A percentile compares a stretch with the other conserved stretches of the same genome.
These are phyloP conservation scores for Ophiodon elongatus DNA, from an alignment of 2,113 vertebrate species.

Conservation along the genomic window DNA sequence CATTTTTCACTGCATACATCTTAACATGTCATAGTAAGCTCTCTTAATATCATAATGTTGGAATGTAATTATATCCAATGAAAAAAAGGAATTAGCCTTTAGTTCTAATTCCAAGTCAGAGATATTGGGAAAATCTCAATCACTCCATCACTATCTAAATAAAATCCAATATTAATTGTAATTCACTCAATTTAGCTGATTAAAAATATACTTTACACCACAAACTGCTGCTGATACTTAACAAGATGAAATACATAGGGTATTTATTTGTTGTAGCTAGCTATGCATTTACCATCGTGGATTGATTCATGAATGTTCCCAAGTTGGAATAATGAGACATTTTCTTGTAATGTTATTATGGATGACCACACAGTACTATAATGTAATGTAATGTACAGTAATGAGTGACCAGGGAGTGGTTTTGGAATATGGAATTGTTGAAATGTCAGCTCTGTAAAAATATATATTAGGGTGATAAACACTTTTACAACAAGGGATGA, in stretches of 20 bases:
- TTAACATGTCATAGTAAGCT: background rate
- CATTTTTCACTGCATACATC: background rate
- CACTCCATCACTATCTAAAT: background rate
- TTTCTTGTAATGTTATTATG: background rate
- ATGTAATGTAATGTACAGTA: background rate
- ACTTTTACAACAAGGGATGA: background rate
- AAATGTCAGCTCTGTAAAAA: background rate
- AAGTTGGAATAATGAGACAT: background rate
- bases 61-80: background rate
- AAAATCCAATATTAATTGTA: background rate
- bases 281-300: background rate
- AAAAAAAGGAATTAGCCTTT: background rate
- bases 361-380: background rate
- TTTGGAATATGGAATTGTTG: background rate
- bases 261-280: background rate
- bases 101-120: background rate
- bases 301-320: background rate
- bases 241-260: background rate
- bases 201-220: background rate
- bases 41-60: background rate
- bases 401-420: background rate
- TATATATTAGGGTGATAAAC: background rate
- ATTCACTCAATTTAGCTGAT: background rate
- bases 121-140: background rate
- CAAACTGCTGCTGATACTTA: background rate